A percentile compares a stretch with the other conserved stretches of the same genome.
These are phyloP conservation scores for Pseudopodoces humilis DNA, from an alignment of 2,113 vertebrate species.

Conservation along the genomic window DNA sequence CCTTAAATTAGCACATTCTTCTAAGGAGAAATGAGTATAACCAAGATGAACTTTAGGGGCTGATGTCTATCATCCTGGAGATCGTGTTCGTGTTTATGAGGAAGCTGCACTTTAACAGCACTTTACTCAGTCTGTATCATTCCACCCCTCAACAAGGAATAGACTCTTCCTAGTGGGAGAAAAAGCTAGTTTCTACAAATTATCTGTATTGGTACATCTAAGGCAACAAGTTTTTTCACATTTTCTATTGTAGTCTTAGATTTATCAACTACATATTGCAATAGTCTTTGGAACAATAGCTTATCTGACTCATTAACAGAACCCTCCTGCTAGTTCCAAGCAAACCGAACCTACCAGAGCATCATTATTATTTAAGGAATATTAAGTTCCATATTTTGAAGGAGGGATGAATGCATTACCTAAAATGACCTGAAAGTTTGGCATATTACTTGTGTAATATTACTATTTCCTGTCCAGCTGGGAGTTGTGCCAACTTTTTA, in stretches of 20 bases:
- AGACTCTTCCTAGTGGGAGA: not conserved
- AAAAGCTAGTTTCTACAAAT: not conserved
- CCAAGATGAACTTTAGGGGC: not conserved
- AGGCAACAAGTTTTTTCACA: not conserved
- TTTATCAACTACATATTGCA: not conserved
- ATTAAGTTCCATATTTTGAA: not conserved
- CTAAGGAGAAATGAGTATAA: not conserved
- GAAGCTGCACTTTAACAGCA: not conserved
- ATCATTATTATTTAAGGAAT: not conserved
- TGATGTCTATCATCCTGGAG: not conserved
- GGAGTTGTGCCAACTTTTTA: not conserved
- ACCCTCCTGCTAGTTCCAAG: not conserved
- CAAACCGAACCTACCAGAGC: not conserved
- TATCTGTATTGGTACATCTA: not conserved
- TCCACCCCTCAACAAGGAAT: not conserved
- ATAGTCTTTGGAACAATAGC: not conserved
- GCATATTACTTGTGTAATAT: not conserved
- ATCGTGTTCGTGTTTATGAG: not conserved
- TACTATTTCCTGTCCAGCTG: not conserved
- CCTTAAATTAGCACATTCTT: not conserved
- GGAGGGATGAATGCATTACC: not conserved
- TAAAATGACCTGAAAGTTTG: not conserved
- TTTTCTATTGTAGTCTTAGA: not conserved
- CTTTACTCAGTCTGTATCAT: not conserved
- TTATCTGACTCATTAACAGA: not conserved